Conservation (phyloP, 2,888 invertebrate genomes). For the Esperia sulphurella region DNA sequence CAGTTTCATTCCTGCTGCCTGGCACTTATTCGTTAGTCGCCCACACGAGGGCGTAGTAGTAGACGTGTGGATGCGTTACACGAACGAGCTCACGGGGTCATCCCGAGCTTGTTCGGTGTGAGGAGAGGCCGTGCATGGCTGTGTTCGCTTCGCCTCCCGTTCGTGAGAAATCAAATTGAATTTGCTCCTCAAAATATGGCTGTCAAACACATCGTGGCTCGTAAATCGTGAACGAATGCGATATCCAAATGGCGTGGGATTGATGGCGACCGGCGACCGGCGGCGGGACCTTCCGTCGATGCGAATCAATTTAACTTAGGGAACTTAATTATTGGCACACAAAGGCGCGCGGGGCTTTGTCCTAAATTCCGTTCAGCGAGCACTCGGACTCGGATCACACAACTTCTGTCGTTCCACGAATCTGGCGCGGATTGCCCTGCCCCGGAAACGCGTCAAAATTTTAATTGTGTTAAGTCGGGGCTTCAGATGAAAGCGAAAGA, state of each 20-base stretch:
- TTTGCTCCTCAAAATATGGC: not conserved
- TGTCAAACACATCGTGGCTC: not conserved
- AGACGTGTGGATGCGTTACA: too few relatives aligned
- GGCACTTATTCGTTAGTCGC: too few relatives aligned
- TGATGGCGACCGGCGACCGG: not conserved
- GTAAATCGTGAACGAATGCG: not conserved
- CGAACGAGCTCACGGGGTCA: too few relatives aligned
- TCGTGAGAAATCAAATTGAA: not conserved
- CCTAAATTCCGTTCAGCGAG: constrained; percentile 6
- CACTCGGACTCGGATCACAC: constrained; percentile 21
- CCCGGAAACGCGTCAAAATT: not conserved
- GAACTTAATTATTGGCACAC: constrained; percentile 36
- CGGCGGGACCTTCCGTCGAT: constrained; percentile 9
- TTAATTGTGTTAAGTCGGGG: too few relatives aligned
- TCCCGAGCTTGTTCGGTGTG: too few relatives aligned
- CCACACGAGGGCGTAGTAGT: too few relatives aligned
- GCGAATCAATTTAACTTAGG: constrained; percentile 36
- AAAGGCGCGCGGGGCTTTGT: constrained; percentile 29
- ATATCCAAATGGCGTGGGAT: not conserved
- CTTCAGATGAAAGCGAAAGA: too few relatives aligned
- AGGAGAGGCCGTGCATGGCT: too few relatives aligned
- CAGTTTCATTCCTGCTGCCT: too few relatives aligned
- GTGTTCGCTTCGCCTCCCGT: too few relatives aligned
- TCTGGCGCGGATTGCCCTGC: constrained; percentile 1
- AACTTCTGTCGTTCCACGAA: constrained; percentile 23